phyloP scores from a whole-genome alignment of 2,797 vertebrate species.

The Hafferia zeledoni region DNA sequence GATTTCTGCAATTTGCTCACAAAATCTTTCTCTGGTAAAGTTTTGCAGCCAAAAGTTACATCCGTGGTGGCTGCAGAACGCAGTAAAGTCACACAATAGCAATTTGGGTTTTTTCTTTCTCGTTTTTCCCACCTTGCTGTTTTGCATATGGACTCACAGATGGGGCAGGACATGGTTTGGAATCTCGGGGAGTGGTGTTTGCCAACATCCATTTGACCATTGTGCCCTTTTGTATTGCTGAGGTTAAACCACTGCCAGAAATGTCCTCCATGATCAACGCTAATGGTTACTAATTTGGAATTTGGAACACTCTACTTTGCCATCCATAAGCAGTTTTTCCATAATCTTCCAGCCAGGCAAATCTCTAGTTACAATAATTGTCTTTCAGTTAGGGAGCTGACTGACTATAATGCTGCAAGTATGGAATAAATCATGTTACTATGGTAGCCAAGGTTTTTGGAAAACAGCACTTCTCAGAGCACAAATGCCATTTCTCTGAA shows the following conservation, averaged over 20 bases:
- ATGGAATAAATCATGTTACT: slow-evolving; percentile 69
- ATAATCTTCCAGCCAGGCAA: background rate
- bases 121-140: background rate
- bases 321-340: background rate
- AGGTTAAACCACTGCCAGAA: slow-evolving; percentile 28
- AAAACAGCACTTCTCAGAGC: slow-evolving; percentile 62
- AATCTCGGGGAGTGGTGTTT: background rate
- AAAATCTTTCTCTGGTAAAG: background rate
- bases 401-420: slow-evolving; percentile 33
- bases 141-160: background rate
- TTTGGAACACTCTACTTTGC: background rate
- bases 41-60: background rate
- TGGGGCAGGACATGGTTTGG: background rate
- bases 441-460: slow-evolving; percentile 73
- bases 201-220: slow-evolving; percentile 22
- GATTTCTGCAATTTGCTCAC: background rate
- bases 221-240: background rate
- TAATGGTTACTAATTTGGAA: slow-evolving; percentile 5
- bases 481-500: slow-evolving; percentile 62
- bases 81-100: background rate
- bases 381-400: slow-evolving; percentile 59
- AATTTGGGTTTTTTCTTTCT: background rate
- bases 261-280: background rate
- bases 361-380: slow-evolving; percentile 50
- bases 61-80: background rate